Conservation (phyloP, 2,113 vertebrate genomes). For the Vulpes ferrilata region DNA sequence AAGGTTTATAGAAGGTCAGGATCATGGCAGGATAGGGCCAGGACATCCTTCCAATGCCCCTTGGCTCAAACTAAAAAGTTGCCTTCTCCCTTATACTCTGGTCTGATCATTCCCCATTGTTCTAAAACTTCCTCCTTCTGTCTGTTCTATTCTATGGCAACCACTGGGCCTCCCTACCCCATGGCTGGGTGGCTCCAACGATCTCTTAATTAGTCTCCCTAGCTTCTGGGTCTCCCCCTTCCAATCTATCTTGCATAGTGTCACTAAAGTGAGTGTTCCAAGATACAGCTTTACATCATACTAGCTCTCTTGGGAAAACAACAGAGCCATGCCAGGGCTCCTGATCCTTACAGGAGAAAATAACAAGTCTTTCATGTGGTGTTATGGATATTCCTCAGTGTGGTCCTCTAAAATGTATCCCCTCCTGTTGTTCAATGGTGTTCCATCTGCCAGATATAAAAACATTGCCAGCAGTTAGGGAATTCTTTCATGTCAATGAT, state of each 20-base stretch:
- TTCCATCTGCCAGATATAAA: not conserved
- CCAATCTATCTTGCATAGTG: not conserved
- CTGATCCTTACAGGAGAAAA: not conserved
- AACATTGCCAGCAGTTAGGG: not conserved
- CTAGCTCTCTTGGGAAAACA: slow-evolving; percentile 46
- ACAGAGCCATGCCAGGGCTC: not conserved
- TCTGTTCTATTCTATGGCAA: not conserved
- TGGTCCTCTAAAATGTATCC: not conserved
- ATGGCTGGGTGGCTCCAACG: slow-evolving; percentile 9
- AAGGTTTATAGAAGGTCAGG: not conserved
- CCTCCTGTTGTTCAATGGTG: not conserved
- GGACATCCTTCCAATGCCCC: not conserved
- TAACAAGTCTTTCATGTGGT: not conserved
- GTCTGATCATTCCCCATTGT: not conserved
- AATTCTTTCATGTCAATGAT: not conserved
- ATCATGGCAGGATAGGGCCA: not conserved
- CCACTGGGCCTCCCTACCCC: not conserved
- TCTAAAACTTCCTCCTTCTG: not conserved
- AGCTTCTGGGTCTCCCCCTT: slow-evolving; percentile 50
- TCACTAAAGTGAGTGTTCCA: not conserved
- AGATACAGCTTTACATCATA: slow-evolving; percentile 5
- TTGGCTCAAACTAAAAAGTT: not conserved
- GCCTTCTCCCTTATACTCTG: not conserved
- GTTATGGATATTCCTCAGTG: not conserved
- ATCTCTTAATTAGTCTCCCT: slow-evolving; percentile 58